Evolutionary conservation across 2,888 invertebrate genomes (phyloP), one percentile per base, ranked within the genome.

Genomic region (Ditylenchus weischeri): DNA sequence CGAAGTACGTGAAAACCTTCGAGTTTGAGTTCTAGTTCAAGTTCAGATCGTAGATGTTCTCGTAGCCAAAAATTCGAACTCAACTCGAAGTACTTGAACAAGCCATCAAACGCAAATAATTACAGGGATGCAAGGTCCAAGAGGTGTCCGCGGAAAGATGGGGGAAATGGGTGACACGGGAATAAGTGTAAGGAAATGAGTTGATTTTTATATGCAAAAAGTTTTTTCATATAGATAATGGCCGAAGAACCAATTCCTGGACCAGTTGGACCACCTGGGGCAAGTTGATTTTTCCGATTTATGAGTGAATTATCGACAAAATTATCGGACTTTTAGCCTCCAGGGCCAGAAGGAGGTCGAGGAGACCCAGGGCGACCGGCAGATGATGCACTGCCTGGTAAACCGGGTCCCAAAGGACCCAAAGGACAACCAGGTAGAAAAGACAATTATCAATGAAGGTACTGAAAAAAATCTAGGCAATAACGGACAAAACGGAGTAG

Each of bases 401-500:
- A 19, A 19, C 50, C 50, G 21, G 50, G 50, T 21, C 50, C 50
- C 18, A 50, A 50, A 50, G 50, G 50, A 19, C 50, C 50, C 5
- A 21, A 50, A 5, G 50, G 50, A 50, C 18, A 50, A 50, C 50
- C 2, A 50, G 50, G 50, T 50, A 50, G 50, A 6, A 5, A 18
- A 50, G n/a, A 19, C 21, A 50, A 50, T 21, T 21, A 19, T 50
- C 2, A 2, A 50, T 21, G 2, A 4, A 50, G 21, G 5, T 5
- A 50, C 18, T 50, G 6, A 50, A 50, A 50, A 50, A 50, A 50
- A 19, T 50, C 21, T 50, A 50, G n/a, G 50, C n/a, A 50, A 50
- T 18, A 50, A 6, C 50, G 50, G 50, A 19, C 50, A 21, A 5
- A 21, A 50, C 50, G 50, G 50, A 2, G 21, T 50, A 19, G 50